A percentile compares a stretch with the other conserved stretches of the same genome.
phyloP scores from a whole-genome alignment of 2,797 vertebrate species.

The Hozukius guyotensis region DNA sequence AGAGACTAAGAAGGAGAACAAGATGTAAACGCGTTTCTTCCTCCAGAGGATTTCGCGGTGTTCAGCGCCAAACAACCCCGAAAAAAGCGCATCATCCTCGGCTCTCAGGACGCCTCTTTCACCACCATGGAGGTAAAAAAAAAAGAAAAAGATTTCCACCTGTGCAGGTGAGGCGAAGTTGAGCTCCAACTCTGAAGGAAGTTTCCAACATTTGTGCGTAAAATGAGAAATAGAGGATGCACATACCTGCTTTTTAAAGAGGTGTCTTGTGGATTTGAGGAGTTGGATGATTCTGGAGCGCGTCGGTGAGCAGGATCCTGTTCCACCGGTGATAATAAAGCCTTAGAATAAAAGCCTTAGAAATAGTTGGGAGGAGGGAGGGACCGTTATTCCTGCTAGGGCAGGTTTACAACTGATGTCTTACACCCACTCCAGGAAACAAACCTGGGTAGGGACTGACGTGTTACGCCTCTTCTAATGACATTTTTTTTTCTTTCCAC shows the following conservation, averaged over 20 bases:
- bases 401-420: constrained; percentile 99
- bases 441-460: constrained; percentile 99
- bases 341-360: constrained; percentile 92
- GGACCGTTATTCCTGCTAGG: constrained; percentile 98
- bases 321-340: constrained; percentile 86
- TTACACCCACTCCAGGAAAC: constrained; percentile 99
- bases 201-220: constrained; percentile 46
- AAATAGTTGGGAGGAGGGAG: constrained; percentile 91
- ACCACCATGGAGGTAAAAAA: neutral
- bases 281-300: constrained; percentile 80
- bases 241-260: constrained; percentile 68
- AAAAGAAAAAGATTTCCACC: constrained; percentile 58
- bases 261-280: constrained; percentile 62
- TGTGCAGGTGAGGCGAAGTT: constrained; percentile 74
- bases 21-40: constrained; percentile 27
- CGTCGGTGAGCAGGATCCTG: constrained; percentile 82
- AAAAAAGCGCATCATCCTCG: constrained; percentile 19
- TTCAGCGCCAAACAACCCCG: constrained; percentile 42
- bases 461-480: constrained; percentile 99
- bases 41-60: constrained; percentile 22
- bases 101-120: constrained; percentile 31
- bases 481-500: constrained; percentile 97
- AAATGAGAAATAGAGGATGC: constrained; percentile 15
- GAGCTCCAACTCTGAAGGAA: constrained; percentile 63
- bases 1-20: constrained; percentile 9